Evolutionary conservation across 2,113 vertebrate genomes (phyloP), one percentile per base, ranked within the genome.

Genomic region (Bos javanicus): DNA sequence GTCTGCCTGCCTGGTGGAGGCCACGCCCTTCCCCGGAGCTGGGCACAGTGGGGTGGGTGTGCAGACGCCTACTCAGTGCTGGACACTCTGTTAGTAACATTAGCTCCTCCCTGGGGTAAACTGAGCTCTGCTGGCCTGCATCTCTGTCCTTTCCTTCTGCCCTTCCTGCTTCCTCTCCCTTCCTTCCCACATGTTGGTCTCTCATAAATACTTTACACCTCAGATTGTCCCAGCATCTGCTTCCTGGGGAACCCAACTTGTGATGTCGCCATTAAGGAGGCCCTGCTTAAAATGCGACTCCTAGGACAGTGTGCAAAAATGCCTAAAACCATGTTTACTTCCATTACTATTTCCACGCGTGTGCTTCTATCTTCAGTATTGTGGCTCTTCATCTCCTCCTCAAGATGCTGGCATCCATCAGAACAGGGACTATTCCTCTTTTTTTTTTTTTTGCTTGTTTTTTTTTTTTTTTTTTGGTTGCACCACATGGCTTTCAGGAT

Each of bases 271-370:
- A 3, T 8, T 30, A 26, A 2, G 50, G 46, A 86, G 15, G 5
- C 15, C 36, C n/a, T 21, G 0, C 19, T n/a, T 36, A 50, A 83
- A 52, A 43, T 2, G 1, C 1, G 16, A 26, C 76, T 56, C 48
- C 43, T 62, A 11, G 52, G 39, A 4, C 26, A 5, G 2, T 4
- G 2, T 46, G 21, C 21, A 33, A 7, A 74, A 7, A 48, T 3
- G 80, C 30, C 23, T 2, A 7, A 7, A 13, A 4, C 19, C 2
- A 5, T 13, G 2, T 16, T 19, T 1, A 13, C 43, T 21, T 56
- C 50, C 26, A 4, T 76, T 5, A 33, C 54, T 28, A 5, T 13
- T 52, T 43, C 56, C 5, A 1, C 1, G 0, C 1, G 12, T 1
- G 1, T 19, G 48, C 13, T 7, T 67, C 87, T 3, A 1, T 14